These are phyloP conservation scores for Drosophila seclusa DNA, from an alignment of 2,888 invertebrate genomes.

Conservation along the genomic window DNA sequence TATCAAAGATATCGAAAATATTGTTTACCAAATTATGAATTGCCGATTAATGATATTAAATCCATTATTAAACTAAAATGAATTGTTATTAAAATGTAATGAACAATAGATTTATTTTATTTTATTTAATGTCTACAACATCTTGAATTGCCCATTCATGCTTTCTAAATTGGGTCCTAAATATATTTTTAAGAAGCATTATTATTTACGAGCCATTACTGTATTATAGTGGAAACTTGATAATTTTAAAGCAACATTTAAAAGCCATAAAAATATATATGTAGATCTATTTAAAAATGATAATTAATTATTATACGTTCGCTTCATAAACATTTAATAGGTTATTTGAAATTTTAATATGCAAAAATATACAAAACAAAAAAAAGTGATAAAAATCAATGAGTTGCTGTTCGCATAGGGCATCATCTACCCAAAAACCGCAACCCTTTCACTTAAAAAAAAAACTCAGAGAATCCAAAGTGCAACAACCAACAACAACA, in stretches of 20 bases:
- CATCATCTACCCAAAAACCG: slow-evolving; percentile 42
- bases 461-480: slow-evolving; percentile 58
- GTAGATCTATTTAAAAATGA: not conserved
- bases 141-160: not conserved
- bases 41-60: not conserved
- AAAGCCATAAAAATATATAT: not conserved
- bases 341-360: slow-evolving; percentile 5
- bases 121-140: not conserved
- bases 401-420: slow-evolving; percentile 18
- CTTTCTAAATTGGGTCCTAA: not conserved
- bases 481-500: slow-evolving; percentile 40
- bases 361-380: slow-evolving; percentile 11
- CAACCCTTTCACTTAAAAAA: slow-evolving; percentile 76
- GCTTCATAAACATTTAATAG: not conserved
- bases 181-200: not conserved
- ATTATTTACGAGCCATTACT: not conserved
- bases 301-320: not conserved
- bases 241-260: not conserved
- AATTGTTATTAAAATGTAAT: not conserved
- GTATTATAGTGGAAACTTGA: not conserved
- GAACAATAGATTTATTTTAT: not conserved
- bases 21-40: not conserved
- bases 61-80: not conserved
- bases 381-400: slow-evolving; percentile 6
- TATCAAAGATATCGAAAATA: not conserved